A percentile compares a stretch with the other conserved stretches of the same genome.
phyloP scores from a whole-genome alignment of 2,888 invertebrate genomes.

The Eucriotettix oculatus region DNA sequence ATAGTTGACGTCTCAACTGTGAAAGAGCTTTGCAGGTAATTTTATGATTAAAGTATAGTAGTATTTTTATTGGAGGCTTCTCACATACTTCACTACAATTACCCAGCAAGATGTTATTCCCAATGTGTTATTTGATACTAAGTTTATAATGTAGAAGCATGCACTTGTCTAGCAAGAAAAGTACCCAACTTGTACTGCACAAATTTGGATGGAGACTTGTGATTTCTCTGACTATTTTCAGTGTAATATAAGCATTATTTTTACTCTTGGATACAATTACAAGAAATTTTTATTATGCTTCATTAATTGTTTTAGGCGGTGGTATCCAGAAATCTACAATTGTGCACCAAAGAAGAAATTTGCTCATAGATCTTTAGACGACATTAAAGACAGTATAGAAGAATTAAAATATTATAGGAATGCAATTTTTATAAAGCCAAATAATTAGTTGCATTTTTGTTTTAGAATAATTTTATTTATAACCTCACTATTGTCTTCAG shows the following conservation, averaged over 20 bases:
- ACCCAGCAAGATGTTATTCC: too few relatives aligned
- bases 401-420: constrained; percentile 68
- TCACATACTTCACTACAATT: too few relatives aligned
- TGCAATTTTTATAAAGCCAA: constrained; percentile 37
- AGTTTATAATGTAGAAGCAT: too few relatives aligned
- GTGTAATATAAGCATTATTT: too few relatives aligned
- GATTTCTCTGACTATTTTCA: too few relatives aligned
- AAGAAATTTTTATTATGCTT: constrained; percentile 1
- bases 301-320: constrained; percentile 35
- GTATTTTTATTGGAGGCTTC: too few relatives aligned
- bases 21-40: constrained; percentile 51
- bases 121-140: too few relatives aligned
- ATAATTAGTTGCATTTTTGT: neutral
- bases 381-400: constrained; percentile 70
- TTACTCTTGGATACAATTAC: neutral
- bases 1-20: constrained; percentile 83
- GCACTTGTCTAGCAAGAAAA: too few relatives aligned
- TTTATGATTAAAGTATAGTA: neutral
- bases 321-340: constrained; percentile 48
- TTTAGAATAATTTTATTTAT: too few relatives aligned
- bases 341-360: constrained; percentile 43
- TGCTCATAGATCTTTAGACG: constrained; percentile 59
- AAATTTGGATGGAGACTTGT: too few relatives aligned
- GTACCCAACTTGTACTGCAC: too few relatives aligned
- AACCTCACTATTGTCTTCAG: too few relatives aligned